Evolutionary conservation across 2,888 invertebrate genomes (phyloP), one percentile per base, ranked within the genome.

Genomic region (Chelonus formosanus): DNA sequence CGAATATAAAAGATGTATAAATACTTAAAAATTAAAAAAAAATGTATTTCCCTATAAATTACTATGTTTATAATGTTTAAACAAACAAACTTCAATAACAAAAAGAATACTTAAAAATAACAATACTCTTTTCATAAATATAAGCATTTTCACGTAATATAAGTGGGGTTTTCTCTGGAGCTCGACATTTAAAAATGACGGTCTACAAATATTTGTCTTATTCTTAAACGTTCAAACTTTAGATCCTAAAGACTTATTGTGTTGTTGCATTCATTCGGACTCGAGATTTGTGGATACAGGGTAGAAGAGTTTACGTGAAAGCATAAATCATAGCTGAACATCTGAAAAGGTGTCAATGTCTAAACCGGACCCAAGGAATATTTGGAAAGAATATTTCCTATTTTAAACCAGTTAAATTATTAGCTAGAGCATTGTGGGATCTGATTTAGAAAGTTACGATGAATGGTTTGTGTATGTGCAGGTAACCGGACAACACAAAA

Each of bases 331-430:
- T 44, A 31, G 53, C 7, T 31, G 50, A 40, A 40, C 40, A 40
- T 5, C 6, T 40, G 40, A 52, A 55, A 61, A 56, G 56, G 57
- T 50, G 8, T 57, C 52, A 36, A 50, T 50, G 56, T 62, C 53
- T 35, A 40, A 36, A 50, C 10, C 31, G 34, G 8, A 40, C 35
- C 45, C 48, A 71, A 68, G 71, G 65, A 65, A 67, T 67, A 65
- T 36, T 67, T 61, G 56, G 64, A 3, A 62, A 68, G 65, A 67
- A 69, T 65, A 63, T 57, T 54, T 57, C 2, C 66, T 65, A 45
- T 67, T 63, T 53, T 59, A 64, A 67, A 70, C 69, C 70, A 72
- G 70, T 74, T 71, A 71, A 74, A 70, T 72, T 73, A 74, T 74
- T 74, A 72, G 64, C 54, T 34, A 31, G 65, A 10, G 62, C 63